Conservation (phyloP, 2,113 vertebrate genomes). For the Apteryx mantelli region DNA sequence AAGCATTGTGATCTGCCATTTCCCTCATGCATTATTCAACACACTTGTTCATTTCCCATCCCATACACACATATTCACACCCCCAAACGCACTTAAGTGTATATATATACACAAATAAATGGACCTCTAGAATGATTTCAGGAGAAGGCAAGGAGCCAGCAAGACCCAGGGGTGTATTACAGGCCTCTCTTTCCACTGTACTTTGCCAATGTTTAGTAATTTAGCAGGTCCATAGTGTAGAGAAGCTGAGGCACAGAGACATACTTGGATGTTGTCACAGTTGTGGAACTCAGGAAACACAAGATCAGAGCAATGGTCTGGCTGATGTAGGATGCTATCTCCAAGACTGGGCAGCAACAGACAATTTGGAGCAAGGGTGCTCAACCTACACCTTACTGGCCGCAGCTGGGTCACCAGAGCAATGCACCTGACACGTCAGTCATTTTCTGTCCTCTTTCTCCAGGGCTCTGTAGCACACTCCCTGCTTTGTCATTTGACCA, state of each 20-base stretch:
- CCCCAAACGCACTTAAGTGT: not conserved
- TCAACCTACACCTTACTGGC: not conserved
- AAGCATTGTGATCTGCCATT: not conserved
- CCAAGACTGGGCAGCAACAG: not conserved
- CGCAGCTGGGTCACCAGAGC: not conserved
- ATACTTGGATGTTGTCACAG: not conserved
- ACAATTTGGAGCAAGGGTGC: not conserved
- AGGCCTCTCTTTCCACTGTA: not conserved
- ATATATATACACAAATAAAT: not conserved
- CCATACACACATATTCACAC: not conserved
- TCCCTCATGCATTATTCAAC: not conserved
- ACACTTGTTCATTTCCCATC: not conserved
- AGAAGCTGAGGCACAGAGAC: not conserved
- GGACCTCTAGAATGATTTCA: not conserved
- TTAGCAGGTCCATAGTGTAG: not conserved
- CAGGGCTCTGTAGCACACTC: not conserved
- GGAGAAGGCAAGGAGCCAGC: not conserved
- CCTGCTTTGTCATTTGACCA: not conserved
- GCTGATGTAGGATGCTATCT: not conserved
- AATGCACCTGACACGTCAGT: fast-evolving
- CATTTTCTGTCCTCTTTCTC: not conserved
- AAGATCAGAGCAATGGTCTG: not conserved
- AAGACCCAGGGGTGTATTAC: not conserved
- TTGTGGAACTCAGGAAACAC: not conserved
- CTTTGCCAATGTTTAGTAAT: not conserved